Conservation (phyloP, 2,113 vertebrate species). For the Cricetomys ansorgei region DNA sequence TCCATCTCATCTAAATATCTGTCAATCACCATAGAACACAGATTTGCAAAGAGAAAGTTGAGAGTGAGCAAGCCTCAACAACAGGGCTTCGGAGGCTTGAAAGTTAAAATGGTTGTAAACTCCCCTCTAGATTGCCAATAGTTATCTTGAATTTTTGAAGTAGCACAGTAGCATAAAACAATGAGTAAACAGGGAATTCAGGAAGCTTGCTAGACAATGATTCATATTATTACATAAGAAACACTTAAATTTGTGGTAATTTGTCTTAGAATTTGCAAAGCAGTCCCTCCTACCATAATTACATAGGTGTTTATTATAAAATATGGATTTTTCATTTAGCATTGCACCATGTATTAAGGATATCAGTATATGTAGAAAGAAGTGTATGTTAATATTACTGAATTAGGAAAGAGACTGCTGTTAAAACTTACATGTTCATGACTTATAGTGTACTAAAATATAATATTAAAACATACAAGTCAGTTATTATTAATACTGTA, state of each 20-base stretch:
- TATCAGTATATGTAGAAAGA: background rate
- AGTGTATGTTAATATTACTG: background rate
- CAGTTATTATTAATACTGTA: background rate
- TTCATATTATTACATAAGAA: background rate
- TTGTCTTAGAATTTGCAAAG: background rate
- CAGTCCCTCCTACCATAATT: background rate
- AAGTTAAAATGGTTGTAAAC: no score
- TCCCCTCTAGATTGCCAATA: background rate
- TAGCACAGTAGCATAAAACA: background rate
- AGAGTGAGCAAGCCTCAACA: background rate
- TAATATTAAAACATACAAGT: background rate
- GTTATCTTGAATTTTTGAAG: background rate
- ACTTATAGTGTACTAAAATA: background rate
- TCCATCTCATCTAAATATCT: background rate
- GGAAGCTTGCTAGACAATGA: background rate
- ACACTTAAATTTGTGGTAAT: background rate
- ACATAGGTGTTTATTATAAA: background rate
- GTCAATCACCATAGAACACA: accelerated
- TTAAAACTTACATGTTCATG: background rate
- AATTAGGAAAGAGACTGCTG: background rate
- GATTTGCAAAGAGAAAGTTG: background rate
- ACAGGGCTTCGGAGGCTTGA: background rate
- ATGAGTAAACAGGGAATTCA: background rate
- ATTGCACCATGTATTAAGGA: background rate
- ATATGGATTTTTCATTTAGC: background rate